These are phyloP conservation scores for Linnaemya vulpina DNA, from an alignment of 2,888 invertebrate species.

Conservation along the genomic window DNA sequence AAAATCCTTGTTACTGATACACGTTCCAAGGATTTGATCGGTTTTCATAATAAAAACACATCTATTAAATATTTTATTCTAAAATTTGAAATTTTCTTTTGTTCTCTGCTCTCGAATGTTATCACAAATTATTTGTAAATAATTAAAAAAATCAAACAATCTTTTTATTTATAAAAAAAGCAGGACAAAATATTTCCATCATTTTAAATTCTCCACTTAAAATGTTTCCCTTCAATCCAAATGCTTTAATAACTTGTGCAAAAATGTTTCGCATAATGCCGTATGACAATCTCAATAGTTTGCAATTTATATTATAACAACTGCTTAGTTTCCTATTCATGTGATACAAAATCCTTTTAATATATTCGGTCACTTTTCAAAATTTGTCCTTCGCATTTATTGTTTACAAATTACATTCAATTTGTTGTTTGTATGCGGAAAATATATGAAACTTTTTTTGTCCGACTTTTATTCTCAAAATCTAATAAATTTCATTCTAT, in stretches of 20 bases:
- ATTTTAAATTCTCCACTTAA: background rate
- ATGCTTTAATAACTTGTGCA: background rate
- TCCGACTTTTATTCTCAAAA: conserved; percentile 33
- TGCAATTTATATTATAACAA: background rate
- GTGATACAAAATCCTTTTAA: conserved; percentile 3
- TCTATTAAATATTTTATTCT: no score
- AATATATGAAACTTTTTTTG: conserved; percentile 6
- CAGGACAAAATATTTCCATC: background rate
- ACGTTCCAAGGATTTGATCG: no score
- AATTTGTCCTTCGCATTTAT: conserved; percentile 66
- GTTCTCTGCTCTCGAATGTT: no score
- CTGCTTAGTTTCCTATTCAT: background rate
- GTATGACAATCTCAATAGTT: background rate
- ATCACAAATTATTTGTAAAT: no score
- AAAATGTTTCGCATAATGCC: background rate
- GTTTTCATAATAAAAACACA: no score
- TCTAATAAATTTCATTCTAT: conserved; percentile 63
- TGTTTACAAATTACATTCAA: conserved; percentile 74
- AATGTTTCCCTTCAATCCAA: background rate
- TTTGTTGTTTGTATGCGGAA: conserved; percentile 65
- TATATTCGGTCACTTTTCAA: conserved; percentile 52
- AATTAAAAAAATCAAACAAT: no score
- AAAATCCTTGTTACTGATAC: no score
- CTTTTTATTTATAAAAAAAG: no score
- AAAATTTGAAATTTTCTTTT: no score